Conservation (phyloP, 1,140 invertebrate species). For the Zaprionus lachaisei region DNA sequence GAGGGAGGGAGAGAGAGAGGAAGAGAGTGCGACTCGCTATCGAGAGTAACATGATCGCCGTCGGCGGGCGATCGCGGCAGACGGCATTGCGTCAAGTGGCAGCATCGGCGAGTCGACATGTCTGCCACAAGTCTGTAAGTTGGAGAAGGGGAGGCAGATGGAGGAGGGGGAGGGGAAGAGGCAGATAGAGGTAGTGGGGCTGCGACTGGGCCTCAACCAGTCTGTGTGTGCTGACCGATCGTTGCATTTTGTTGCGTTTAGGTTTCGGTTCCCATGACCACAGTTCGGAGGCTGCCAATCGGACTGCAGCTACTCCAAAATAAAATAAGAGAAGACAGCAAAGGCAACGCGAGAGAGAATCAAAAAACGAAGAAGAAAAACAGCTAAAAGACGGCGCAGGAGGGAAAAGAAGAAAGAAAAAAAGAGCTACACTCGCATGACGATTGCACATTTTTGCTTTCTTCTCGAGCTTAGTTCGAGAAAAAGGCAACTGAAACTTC, state of each 20-base stretch:
- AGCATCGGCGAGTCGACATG: conserved; percentile 71
- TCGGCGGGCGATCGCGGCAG: conserved; percentile 53
- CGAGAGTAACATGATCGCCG: conserved; percentile 57
- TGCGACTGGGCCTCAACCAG: neutral
- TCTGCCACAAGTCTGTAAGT: conserved; percentile 69
- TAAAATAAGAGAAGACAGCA: neutral
- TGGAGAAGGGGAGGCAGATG: neutral
- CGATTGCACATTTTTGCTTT: conserved; percentile 52
- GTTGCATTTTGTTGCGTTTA: conserved; percentile 3
- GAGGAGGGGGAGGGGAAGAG: neutral
- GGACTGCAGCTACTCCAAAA: conserved; percentile 51
- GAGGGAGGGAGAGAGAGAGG: neutral
- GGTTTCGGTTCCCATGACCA: conserved; percentile 37
- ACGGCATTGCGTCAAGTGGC: conserved; percentile 70
- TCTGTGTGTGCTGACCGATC: conserved; percentile 6
- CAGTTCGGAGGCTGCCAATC: conserved; percentile 52
- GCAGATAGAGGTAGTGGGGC: neutral
- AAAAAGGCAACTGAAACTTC: conserved; percentile 27
- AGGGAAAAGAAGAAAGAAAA: neutral
- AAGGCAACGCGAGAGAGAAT: neutral
- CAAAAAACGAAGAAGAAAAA: neutral
- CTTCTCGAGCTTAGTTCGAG: conserved; percentile 10
- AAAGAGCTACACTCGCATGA: conserved; percentile 37
- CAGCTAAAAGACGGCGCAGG: neutral
- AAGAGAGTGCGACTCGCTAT: neutral